Conservation (phyloP, 2,113 vertebrate genomes). For the Chascanopsetta lugubris region DNA sequence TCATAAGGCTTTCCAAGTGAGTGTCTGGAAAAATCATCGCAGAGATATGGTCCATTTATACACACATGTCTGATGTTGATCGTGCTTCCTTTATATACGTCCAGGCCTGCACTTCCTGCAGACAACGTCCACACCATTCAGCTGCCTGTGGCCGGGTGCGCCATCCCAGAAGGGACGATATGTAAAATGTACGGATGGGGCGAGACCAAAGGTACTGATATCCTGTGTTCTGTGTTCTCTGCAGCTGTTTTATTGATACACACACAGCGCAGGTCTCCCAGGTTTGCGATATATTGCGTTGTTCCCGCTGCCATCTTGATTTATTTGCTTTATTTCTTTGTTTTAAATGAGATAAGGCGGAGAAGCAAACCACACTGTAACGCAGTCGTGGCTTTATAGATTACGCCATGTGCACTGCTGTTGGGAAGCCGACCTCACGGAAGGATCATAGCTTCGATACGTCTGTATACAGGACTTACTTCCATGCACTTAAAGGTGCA, state of each 20-base stretch:
- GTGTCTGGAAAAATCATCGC: constrained; percentile 48
- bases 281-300: constrained; percentile 12
- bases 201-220: constrained; percentile 90
- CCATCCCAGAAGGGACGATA: constrained; percentile 88
- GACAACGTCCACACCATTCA: constrained; percentile 89
- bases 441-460: background rate
- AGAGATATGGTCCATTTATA: constrained; percentile 11
- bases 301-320: constrained; percentile 9
- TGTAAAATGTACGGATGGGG: constrained; percentile 98
- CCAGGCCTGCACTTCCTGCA: constrained; percentile 87
- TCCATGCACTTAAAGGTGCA: too few relatives aligned
- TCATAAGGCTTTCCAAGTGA: constrained; percentile 90
- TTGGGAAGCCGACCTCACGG: constrained; percentile 1
- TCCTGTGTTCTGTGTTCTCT: constrained; percentile 8
- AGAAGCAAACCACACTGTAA: background rate
- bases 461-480: background rate
- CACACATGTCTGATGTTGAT: constrained; percentile 15
- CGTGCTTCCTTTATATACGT: constrained; percentile 31
- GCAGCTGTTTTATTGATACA: constrained; percentile 2
- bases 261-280: background rate
- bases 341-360: background rate
- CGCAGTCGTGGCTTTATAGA: background rate
- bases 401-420: background rate
- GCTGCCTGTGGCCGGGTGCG: constrained; percentile 90
- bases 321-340: background rate